These are phyloP conservation scores for Copsychus sechellarum DNA, from an alignment of 2,113 vertebrate species.

Conservation along the genomic window DNA sequence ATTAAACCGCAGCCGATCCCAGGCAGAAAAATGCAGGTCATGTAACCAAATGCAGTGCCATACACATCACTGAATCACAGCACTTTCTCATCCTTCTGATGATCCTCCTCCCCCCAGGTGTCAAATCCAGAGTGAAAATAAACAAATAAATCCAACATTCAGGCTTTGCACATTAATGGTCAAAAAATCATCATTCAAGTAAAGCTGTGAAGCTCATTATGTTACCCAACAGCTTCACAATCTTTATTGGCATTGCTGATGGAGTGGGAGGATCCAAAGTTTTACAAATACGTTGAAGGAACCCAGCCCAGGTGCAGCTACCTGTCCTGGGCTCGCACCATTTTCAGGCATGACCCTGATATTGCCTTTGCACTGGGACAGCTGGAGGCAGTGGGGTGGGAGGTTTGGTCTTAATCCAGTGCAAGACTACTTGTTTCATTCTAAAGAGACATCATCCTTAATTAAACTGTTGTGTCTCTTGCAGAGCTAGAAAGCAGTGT, in stretches of 20 bases:
- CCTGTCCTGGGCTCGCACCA: not conserved
- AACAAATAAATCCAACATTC: not conserved
- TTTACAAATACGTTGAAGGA: not conserved
- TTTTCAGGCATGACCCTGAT: not conserved
- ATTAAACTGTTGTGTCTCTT: not conserved
- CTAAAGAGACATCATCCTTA: not conserved
- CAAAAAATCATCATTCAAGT: not conserved
- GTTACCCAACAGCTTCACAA: not conserved
- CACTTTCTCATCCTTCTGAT: not conserved
- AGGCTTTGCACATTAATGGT: not conserved
- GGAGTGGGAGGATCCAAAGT: not conserved
- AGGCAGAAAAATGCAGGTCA: not conserved
- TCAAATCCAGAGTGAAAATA: not conserved
- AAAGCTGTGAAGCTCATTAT: not conserved
- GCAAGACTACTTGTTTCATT: not conserved
- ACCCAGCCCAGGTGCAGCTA: not conserved
- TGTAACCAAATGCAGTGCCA: too few relatives aligned
- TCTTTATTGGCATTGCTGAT: not conserved
- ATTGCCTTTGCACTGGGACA: not conserved
- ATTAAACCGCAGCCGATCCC: not conserved
- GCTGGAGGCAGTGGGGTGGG: not conserved
- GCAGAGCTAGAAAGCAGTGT: not conserved
- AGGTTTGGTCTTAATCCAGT: not conserved
- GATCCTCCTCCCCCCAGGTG: not conserved
- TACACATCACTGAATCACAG: not conserved